Evolutionary conservation across 1,140 invertebrate species (phyloP).

Genomic region (Aphelinus atriplicis): DNA sequence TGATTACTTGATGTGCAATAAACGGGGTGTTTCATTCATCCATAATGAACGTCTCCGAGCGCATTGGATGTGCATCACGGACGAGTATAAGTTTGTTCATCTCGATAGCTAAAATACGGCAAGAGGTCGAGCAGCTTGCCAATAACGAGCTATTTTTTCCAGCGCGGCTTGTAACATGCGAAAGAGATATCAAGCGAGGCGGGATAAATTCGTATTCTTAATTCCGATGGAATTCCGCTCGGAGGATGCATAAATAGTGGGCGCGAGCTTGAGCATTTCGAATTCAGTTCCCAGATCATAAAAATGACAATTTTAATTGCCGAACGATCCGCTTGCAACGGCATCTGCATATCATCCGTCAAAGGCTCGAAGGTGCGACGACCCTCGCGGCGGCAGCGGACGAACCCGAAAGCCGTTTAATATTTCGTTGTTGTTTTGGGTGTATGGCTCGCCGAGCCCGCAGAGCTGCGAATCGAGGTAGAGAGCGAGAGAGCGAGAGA

Average conservation of each 20-base stretch:
- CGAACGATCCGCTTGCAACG: conserved; percentile 7
- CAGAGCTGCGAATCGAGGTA: conserved; percentile 3
- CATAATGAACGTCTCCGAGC: too few relatives aligned
- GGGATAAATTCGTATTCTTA: too few relatives aligned
- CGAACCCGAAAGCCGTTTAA: conserved; percentile 20
- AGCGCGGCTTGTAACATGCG: too few relatives aligned
- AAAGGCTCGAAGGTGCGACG: conserved; percentile 34
- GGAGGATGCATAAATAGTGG: conserved; percentile 1
- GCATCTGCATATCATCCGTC: conserved; percentile 28
- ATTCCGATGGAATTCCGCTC: too few relatives aligned
- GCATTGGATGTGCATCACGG: too few relatives aligned
- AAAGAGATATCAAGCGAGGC: too few relatives aligned
- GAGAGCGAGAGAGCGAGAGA: conserved; percentile 11
- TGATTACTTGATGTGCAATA: too few relatives aligned
- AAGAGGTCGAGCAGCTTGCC: too few relatives aligned
- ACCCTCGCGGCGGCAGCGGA: conserved; percentile 3
- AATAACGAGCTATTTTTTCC: too few relatives aligned
- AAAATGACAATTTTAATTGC: conserved; percentile 39
- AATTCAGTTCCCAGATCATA: conserved; percentile 21
- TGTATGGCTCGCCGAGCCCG: background rate
- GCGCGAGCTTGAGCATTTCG: background rate
- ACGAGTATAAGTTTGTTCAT: too few relatives aligned
- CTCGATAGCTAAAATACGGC: too few relatives aligned
- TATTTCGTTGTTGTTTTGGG: conserved; percentile 8
- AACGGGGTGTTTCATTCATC: too few relatives aligned